Percentiles rank a stretch among this genome's conserved stretches.
Conservation (phyloP, 2,888 invertebrate species). For the Crepidodera aurea region DNA sequence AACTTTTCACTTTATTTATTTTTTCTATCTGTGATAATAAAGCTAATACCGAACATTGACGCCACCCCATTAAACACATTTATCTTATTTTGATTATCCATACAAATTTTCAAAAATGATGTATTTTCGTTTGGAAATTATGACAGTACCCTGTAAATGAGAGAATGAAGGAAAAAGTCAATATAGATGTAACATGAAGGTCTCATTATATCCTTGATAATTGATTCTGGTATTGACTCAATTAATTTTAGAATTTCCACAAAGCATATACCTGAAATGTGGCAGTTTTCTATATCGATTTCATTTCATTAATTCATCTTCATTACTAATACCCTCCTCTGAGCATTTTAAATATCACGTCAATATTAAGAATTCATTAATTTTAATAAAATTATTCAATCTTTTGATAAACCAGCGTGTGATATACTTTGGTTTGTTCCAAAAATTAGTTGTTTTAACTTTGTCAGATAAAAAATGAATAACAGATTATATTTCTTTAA, state of each 20-base stretch:
- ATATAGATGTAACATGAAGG: not conserved
- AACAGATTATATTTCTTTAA: not conserved
- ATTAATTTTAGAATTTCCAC: constrained; percentile 8
- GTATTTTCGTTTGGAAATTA: too few species aligned
- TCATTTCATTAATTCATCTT: constrained; percentile 3
- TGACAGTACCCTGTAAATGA: too few species aligned
- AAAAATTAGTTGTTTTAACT: too few species aligned
- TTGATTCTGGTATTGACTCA: constrained; percentile 7
- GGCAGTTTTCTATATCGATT: not conserved
- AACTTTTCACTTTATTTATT: too few species aligned
- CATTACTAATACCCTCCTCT: not conserved
- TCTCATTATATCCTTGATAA: constrained; percentile 1
- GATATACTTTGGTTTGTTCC: too few species aligned
- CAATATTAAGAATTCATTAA: not conserved
- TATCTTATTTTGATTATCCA: too few species aligned
- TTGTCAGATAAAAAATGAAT: not conserved
- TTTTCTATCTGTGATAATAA: too few species aligned
- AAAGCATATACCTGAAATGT: not conserved
- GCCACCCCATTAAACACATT: too few species aligned
- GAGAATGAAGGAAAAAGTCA: not conserved
- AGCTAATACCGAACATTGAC: too few species aligned
- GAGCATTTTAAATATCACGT: not conserved
- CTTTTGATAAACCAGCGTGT: too few species aligned
- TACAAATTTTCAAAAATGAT: too few species aligned
- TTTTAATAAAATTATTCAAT: not conserved